Base-by-base conservation (phyloP, 2,888 invertebrate genomes). In the Girardia tigrina region DNA sequence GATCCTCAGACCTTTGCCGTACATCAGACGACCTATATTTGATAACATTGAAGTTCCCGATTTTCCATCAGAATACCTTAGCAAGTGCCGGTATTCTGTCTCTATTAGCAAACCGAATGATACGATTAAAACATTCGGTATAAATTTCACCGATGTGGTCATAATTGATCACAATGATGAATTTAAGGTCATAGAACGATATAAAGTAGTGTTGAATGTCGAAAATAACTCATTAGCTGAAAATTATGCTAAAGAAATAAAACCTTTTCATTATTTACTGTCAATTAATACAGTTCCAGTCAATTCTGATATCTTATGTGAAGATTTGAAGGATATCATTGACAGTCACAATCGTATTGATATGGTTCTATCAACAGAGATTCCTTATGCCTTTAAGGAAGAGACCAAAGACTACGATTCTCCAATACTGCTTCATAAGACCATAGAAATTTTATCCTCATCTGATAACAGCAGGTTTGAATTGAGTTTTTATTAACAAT, bases 91-190 rank as follows among this genome's bases (percentile, higher is more conserved):
- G 23, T 56, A 56, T 56, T 56, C 56, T 8, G 56, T 56, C 23
- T 20, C n/a, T 56, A 4, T 56, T 23, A 56, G 23, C 23, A 56
- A 56, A n/a, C 56, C 56, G 2, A 23, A 20, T n/a, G 56, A 56
- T 56, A 12, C 4, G 6, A 56, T 56, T 56, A 56, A 4, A 4
- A 20, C 56, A 4, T 56, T 56, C 23, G 56, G 56, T 20, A 56
- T 56, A n/a, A 56, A 56, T 56, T 56, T 56, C n/a, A 56, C 56
- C 23, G 56, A 56, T 56, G n/a, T 56, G n/a, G 56, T 56, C n/a
- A 56, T 56, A 8, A n/a, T 56, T n/a, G 56, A 56, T n/a, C 20
- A 56, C n/a, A 56, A 56, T 20, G 23, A 56, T n/a, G n/a, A 56
- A 12, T 8, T 56, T 23, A 56, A 56, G 23, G n/a, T 56, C 4